These are phyloP conservation scores for Hirundichthys speculiger DNA, from an alignment of 2,113 vertebrate species.

Conservation along the genomic window DNA sequence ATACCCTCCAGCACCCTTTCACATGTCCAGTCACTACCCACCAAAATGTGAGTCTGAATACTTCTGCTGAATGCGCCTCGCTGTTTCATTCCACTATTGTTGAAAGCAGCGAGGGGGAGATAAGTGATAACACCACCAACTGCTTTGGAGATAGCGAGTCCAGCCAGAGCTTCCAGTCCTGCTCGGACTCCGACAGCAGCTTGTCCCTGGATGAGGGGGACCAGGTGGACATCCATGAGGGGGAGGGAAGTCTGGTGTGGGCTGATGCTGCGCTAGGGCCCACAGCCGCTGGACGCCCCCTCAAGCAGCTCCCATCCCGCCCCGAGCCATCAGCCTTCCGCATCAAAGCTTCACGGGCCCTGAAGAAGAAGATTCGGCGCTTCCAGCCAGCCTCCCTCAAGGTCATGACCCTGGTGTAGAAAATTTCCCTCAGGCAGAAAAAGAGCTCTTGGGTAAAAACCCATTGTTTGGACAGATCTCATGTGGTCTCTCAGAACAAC, in stretches of 20 bases:
- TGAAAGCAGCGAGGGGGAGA: conserved; percentile 87
- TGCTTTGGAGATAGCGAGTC: conserved; percentile 90
- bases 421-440: conserved; percentile 26
- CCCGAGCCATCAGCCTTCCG: conserved; percentile 86
- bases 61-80: conserved; percentile 84
- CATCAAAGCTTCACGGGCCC: conserved; percentile 93
- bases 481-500: conserved; percentile 24
- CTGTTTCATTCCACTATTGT: conserved; percentile 87
- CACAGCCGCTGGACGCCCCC: conserved; percentile 54
- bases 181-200: conserved; percentile 76
- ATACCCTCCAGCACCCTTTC: conserved; percentile 73
- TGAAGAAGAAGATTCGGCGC: conserved; percentile 93
- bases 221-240: conserved; percentile 66
- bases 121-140: conserved; percentile 88
- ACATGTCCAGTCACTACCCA: conserved; percentile 45
- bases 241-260: conserved; percentile 81
- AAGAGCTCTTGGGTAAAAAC: conserved; percentile 25
- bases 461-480: conserved; percentile 13
- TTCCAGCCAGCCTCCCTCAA: conserved; percentile 92
- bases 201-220: conserved; percentile 75
- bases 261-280: conserved; percentile 74
- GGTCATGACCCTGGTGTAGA: conserved; percentile 94
- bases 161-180: conserved; percentile 80
- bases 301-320: conserved; percentile 71
- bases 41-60: conserved; percentile 85